These are phyloP conservation scores for Oryzias sinensis DNA, from an alignment of 2,797 vertebrate species.

Conservation along the genomic window DNA sequence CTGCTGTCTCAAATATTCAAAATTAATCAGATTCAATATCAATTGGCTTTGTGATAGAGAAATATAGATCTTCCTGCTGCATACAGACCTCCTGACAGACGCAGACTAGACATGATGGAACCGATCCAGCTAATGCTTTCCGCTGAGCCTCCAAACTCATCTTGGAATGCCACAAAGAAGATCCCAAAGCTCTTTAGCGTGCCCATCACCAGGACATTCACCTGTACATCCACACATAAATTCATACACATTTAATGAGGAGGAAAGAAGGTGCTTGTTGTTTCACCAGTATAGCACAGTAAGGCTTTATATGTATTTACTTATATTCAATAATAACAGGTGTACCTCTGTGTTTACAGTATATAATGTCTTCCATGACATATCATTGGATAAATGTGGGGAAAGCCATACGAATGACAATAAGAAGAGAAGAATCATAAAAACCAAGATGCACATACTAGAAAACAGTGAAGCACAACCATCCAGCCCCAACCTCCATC, in stretches of 20 bases:
- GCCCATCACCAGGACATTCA: slow-evolving; percentile 91
- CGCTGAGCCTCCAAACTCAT: slow-evolving; percentile 87
- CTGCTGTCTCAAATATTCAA: not conserved
- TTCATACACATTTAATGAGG: not conserved
- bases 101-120: slow-evolving; percentile 91
- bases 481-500: slow-evolving; percentile 89
- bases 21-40: not conserved
- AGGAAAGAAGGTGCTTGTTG: too few species aligned
- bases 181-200: slow-evolving; percentile 90
- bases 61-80: not conserved
- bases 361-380: too few species aligned
- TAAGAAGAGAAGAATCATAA: not conserved
- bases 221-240: slow-evolving; percentile 67
- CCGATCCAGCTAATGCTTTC: slow-evolving; percentile 93
- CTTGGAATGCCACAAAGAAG: slow-evolving; percentile 92
- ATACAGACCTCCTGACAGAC: slow-evolving; percentile 84
- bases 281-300: too few species aligned
- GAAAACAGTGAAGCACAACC: slow-evolving; percentile 90
- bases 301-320: too few species aligned
- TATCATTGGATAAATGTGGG: too few species aligned
- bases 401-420: not conserved
- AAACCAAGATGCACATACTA: slow-evolving; percentile 75
- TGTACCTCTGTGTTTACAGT: too few species aligned
- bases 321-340: too few species aligned
- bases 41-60: not conserved